phyloP scores from a whole-genome alignment of 2,113 vertebrate species.

The Dolichotis patagonum region DNA sequence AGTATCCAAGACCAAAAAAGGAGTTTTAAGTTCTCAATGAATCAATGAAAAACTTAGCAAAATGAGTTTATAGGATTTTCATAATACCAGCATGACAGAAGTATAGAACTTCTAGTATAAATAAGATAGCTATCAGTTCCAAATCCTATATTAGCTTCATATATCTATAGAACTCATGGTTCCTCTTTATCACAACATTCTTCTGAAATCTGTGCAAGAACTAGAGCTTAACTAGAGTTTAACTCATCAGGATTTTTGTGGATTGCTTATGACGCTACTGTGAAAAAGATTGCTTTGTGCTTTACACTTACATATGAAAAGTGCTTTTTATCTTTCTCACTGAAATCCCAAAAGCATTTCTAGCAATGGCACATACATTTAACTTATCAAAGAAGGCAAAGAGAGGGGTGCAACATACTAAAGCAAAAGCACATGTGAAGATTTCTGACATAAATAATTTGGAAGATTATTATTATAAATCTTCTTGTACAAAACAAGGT shows the following conservation, averaged over 20 bases:
- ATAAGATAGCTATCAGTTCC: neutral
- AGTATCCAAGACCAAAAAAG: neutral
- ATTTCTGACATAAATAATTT: neutral
- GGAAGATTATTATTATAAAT: conserved; percentile 37
- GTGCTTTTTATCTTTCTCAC: neutral
- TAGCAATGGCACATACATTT: conserved; percentile 58
- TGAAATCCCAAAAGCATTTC: conserved; percentile 20
- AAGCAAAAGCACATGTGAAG: conserved; percentile 49
- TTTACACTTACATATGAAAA: conserved; percentile 49
- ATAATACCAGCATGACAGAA: neutral
- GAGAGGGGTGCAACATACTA: neutral
- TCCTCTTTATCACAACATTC: conserved; percentile 17
- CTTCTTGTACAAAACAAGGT: neutral
- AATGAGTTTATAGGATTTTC: neutral
- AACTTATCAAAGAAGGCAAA: conserved; percentile 66
- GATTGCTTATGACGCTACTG: conserved; percentile 24
- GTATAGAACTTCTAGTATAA: neutral
- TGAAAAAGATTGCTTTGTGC: conserved; percentile 50
- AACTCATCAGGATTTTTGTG: conserved; percentile 1
- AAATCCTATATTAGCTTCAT: neutral
- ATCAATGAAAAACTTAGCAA: neutral
- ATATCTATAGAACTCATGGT: neutral
- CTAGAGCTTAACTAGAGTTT: neutral
- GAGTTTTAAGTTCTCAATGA: neutral
- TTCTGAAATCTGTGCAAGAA: conserved; percentile 8